These are phyloP conservation scores for Hydraecia micacea DNA, from an alignment of 2,888 invertebrate species.

Conservation along the genomic window DNA sequence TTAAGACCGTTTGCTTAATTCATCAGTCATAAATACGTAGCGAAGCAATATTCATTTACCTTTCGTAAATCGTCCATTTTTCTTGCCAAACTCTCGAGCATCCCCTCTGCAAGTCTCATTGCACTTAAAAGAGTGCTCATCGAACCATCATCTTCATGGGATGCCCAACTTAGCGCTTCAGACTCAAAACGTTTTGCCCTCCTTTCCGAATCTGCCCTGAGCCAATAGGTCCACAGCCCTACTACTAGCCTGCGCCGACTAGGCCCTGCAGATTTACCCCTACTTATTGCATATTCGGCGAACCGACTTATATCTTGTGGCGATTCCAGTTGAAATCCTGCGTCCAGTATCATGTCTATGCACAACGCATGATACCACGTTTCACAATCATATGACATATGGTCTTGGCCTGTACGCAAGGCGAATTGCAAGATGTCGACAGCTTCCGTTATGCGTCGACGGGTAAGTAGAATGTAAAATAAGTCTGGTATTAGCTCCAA, in stretches of 20 bases:
- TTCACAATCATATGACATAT: slow-evolving; percentile 76
- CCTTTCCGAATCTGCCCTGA: slow-evolving; percentile 78
- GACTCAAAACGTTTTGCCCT: slow-evolving; percentile 83
- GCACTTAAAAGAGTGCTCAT: slow-evolving; percentile 79
- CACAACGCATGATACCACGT: slow-evolving; percentile 91
- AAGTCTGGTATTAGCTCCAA: slow-evolving; percentile 86
- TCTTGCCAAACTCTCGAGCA: slow-evolving; percentile 86
- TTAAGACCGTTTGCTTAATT: not conserved
- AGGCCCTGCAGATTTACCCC: slow-evolving; percentile 72
- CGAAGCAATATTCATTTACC: slow-evolving; percentile 63
- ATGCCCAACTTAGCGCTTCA: slow-evolving; percentile 81
- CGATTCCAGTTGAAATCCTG: slow-evolving; percentile 89
- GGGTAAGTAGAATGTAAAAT: slow-evolving; percentile 82
- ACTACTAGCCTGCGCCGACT: slow-evolving; percentile 80
- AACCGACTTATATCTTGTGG: slow-evolving; percentile 84
- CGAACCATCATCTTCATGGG: slow-evolving; percentile 75
- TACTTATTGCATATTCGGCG: slow-evolving; percentile 78
- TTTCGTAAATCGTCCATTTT: slow-evolving; percentile 86
- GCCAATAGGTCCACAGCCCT: slow-evolving; percentile 86
- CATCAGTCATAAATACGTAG: not conserved
- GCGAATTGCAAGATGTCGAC: slow-evolving; percentile 84
- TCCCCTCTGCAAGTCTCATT: slow-evolving; percentile 84
- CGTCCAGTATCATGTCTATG: slow-evolving; percentile 90
- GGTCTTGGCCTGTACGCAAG: slow-evolving; percentile 71
- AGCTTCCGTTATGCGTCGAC: slow-evolving; percentile 87